phyloP scores from a whole-genome alignment of 1,140 invertebrate species.

The Chironomus striatipennis region DNA sequence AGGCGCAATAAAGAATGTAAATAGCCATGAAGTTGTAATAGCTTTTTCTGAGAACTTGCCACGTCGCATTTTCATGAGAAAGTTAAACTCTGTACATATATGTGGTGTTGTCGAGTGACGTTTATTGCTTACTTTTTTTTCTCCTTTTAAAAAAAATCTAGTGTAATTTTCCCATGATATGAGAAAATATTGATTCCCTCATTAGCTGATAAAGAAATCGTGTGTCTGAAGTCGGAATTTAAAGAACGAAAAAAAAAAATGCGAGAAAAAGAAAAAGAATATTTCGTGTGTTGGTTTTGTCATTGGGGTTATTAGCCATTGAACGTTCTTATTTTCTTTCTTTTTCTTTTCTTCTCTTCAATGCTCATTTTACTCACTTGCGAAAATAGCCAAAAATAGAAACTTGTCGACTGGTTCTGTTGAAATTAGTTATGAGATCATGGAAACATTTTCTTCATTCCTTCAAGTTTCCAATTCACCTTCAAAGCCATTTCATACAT shows the following conservation, averaged over 20 bases:
- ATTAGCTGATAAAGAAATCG: too few species aligned
- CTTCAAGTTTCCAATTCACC: not conserved
- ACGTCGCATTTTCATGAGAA: not conserved
- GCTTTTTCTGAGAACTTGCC: not conserved
- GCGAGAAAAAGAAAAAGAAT: too few species aligned
- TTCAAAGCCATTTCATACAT: not conserved
- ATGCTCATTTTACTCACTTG: not conserved
- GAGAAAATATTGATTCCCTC: too few species aligned
- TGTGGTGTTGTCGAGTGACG: too few species aligned
- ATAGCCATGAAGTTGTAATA: slow-evolving; percentile 9
- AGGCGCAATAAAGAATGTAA: slow-evolving; percentile 11
- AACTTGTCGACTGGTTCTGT: slow-evolving; percentile 1
- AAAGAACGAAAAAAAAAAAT: too few species aligned
- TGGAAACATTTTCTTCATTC: not conserved
- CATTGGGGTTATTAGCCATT: slow-evolving; percentile 6
- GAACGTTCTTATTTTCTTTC: not conserved
- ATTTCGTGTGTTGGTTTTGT: not conserved
- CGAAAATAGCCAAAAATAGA: slow-evolving; percentile 8
- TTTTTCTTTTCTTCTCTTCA: not conserved
- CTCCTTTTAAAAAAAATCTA: not conserved
- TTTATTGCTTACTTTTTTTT: not conserved
- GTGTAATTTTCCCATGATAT: not conserved
- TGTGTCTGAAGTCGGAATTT: too few species aligned
- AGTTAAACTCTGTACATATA: not conserved
- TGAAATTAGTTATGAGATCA: slow-evolving; percentile 9